Percentiles rank a stretch among this genome's conserved stretches.
phyloP scores from a whole-genome alignment of 2,888 invertebrate genomes.

The Hipparchia semele region DNA sequence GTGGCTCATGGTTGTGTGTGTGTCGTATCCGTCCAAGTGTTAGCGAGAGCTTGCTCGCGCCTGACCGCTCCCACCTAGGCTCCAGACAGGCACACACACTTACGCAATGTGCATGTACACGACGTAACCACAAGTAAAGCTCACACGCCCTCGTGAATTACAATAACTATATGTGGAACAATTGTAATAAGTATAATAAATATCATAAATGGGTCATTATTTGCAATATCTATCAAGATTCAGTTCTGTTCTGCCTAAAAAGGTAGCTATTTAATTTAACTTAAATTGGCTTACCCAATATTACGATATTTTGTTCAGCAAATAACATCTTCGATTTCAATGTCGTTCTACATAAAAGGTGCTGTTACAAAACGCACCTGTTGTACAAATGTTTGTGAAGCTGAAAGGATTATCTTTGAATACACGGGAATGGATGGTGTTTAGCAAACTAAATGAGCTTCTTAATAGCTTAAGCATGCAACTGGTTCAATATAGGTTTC shows the following conservation, averaged over 20 bases:
- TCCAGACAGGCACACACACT: no score
- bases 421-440: conserved; percentile 19
- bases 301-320: conserved; percentile 41
- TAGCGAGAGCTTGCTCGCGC: no score
- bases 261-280: conserved; percentile 42
- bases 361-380: conserved; percentile 52
- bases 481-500: neutral
- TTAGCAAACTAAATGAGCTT: conserved; percentile 14
- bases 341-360: conserved; percentile 59
- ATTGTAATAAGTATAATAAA: conserved; percentile 34
- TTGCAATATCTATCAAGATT: conserved; percentile 27
- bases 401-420: conserved; percentile 33
- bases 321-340: conserved; percentile 53
- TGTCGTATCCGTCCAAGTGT: no score
- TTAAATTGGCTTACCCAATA: conserved; percentile 45
- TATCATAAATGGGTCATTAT: conserved; percentile 25
- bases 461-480: conserved; percentile 20
- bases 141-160: no score
- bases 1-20: no score
- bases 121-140: no score
- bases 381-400: conserved; percentile 53
- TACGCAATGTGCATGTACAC: no score
- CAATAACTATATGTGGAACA: neutral
- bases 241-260: conserved; percentile 49
- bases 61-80: no score